phyloP scores from a whole-genome alignment of 1,140 invertebrate genomes.

The Harlomillsia oculata region DNA sequence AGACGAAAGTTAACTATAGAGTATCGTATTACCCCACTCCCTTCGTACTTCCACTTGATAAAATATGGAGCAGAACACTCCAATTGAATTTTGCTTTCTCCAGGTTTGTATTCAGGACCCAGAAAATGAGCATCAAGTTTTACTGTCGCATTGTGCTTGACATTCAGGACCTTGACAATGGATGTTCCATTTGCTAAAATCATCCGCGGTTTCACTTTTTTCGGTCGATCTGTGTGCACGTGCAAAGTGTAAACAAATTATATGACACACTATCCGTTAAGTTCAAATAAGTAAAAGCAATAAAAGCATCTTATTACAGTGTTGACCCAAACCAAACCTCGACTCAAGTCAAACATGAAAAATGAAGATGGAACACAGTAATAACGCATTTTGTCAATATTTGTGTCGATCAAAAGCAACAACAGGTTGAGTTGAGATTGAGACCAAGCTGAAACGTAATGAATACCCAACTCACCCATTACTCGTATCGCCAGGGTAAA shows the following conservation, averaged over 20 bases:
- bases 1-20: neutral
- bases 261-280: too few species aligned
- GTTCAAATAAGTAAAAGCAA: too few species aligned
- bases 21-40: slow-evolving; percentile 1
- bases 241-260: too few species aligned
- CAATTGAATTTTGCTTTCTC: slow-evolving; percentile 4
- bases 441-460: too few species aligned
- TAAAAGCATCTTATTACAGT: too few species aligned
- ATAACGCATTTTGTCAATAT: too few species aligned
- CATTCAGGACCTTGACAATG: neutral
- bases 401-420: too few species aligned
- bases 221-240: slow-evolving; percentile 17
- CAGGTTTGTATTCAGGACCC: slow-evolving; percentile 8
- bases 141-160: slow-evolving; percentile 4
- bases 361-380: too few species aligned
- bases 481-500: slow-evolving; percentile 4
- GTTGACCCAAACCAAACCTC: too few species aligned
- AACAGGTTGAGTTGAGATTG: too few species aligned
- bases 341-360: too few species aligned
- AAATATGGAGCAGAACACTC: slow-evolving; percentile 14
- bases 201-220: slow-evolving; percentile 10
- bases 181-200: slow-evolving; percentile 3
- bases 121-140: slow-evolving; percentile 3
- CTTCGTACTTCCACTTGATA: slow-evolving; percentile 14
- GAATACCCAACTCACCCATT: slow-evolving; percentile 5